Evolutionary conservation across 2,113 vertebrate species (phyloP).

Genomic region (Emydocephalus ijimae): DNA sequence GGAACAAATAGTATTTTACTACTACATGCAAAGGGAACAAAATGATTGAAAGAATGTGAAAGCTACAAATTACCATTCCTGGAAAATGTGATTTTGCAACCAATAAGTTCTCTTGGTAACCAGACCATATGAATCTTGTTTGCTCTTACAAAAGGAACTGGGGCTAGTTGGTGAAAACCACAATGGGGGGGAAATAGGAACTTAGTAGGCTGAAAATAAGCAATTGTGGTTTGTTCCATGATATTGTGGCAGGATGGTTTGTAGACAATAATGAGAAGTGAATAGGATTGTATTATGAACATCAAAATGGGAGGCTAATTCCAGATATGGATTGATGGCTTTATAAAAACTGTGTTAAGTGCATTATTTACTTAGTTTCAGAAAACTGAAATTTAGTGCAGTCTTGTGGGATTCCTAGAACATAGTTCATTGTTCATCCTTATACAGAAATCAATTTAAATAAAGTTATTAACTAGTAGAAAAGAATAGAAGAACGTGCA

Average conservation of each 20-base stretch:
- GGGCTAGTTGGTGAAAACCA: neutral
- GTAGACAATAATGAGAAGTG: neutral
- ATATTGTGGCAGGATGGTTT: neutral
- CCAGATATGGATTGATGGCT: neutral
- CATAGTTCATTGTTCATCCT: neutral
- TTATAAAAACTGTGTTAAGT: neutral
- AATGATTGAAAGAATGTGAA: neutral
- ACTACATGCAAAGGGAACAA: neutral
- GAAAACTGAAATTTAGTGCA: neutral
- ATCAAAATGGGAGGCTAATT: neutral
- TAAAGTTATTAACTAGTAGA: neutral
- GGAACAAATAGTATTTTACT: neutral
- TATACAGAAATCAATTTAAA: neutral
- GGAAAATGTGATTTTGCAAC: neutral
- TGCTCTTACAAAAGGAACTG: neutral
- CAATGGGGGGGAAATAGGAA: neutral
- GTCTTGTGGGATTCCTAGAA: neutral
- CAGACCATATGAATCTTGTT: neutral
- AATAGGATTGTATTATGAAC: neutral
- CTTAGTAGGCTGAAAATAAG: neutral
- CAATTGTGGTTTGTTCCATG: neutral
- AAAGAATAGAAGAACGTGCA: neutral
- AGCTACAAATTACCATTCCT: neutral
- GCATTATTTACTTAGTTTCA: neutral
- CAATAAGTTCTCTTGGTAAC: neutral